Evolutionary conservation across 1,140 invertebrate species (phyloP).

Genomic region (Chironomus tepperi): DNA sequence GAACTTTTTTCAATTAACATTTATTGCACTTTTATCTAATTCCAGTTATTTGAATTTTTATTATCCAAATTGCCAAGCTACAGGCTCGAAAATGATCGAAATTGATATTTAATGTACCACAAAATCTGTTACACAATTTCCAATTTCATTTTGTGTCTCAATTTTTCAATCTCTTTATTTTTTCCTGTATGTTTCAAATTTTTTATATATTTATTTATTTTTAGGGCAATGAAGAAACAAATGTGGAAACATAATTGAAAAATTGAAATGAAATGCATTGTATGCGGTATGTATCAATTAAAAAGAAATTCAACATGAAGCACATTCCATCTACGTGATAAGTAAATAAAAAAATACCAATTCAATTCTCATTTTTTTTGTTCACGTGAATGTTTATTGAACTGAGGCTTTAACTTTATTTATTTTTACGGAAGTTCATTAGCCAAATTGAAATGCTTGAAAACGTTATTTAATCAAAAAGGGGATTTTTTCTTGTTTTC

Average conservation of each 20-base stretch:
- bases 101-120: background rate
- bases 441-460: background rate
- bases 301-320: background rate
- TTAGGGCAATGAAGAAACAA: background rate
- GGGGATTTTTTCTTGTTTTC: too few species aligned
- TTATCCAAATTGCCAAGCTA: too few species aligned
- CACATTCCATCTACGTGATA: background rate
- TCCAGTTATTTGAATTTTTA: too few species aligned
- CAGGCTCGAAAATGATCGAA: too few species aligned
- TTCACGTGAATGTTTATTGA: background rate
- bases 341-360: background rate
- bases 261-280: background rate
- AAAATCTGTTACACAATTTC: background rate
- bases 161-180: background rate
- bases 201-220: background rate
- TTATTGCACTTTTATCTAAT: too few species aligned
- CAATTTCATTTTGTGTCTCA: background rate
- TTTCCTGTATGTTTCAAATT: background rate
- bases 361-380: too few species aligned
- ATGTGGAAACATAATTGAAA: background rate
- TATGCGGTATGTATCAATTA: slow-evolving; percentile 7
- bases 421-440: background rate
- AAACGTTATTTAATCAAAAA: background rate
- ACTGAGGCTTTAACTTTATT: background rate
- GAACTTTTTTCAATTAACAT: too few species aligned